A percentile compares a stretch with the other conserved stretches of the same genome.
Evolutionary conservation across 1,140 invertebrate genomes (phyloP).

Genomic region (Calephelis nemesis): DNA sequence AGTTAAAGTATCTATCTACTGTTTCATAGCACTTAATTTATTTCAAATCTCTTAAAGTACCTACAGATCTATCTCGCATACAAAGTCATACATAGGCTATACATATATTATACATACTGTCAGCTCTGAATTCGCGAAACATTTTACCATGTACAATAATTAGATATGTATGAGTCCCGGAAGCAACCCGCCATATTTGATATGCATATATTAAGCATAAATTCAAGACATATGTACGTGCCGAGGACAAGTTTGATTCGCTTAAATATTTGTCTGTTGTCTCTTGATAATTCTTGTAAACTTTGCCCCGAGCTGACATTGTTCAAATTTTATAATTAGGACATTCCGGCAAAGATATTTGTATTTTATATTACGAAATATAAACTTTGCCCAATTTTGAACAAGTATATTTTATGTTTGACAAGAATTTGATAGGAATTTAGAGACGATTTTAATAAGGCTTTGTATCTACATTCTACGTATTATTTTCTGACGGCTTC

Average conservation of each 20-base stretch:
- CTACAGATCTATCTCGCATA: no score
- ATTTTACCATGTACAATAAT: slow-evolving; percentile 13
- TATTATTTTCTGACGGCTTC: no score
- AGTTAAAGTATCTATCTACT: no score
- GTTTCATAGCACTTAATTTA: no score
- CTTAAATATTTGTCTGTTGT: slow-evolving; percentile 36
- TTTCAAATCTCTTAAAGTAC: no score
- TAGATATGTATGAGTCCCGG: slow-evolving; percentile 17
- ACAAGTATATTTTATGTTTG: no score
- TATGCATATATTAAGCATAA: slow-evolving; percentile 39
- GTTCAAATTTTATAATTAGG: slow-evolving; percentile 22
- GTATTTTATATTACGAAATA: not conserved
- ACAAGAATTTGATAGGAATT: no score
- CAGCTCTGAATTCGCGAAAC: not conserved
- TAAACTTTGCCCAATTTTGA: no score
- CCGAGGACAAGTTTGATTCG: slow-evolving; percentile 35
- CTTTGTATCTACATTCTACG: no score
- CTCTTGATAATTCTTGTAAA: slow-evolving; percentile 28
- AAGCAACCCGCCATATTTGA: slow-evolving; percentile 31
- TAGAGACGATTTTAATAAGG: no score
- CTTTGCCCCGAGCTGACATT: slow-evolving; percentile 23
- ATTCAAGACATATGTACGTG: slow-evolving; percentile 31
- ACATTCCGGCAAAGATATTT: not conserved
- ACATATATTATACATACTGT: no score
- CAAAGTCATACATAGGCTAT: no score